These are phyloP conservation scores for Dicycla oo DNA, from an alignment of 2,888 invertebrate genomes.

Conservation along the genomic window DNA sequence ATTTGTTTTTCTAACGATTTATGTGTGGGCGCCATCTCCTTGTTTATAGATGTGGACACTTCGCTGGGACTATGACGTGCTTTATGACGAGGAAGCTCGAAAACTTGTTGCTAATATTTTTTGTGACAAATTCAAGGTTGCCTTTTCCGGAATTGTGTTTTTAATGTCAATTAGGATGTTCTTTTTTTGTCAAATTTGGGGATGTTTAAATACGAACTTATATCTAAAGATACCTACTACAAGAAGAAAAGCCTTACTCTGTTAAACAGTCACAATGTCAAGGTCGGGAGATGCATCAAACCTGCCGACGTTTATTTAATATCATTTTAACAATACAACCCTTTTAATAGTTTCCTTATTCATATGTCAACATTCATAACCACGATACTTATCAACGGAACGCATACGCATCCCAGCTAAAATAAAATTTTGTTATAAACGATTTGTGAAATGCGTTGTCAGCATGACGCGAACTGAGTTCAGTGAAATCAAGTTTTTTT, in stretches of 20 bases:
- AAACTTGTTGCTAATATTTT: constrained; percentile 61
- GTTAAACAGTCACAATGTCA: constrained; percentile 22
- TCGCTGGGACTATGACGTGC: constrained; percentile 68
- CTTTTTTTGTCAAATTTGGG: not conserved
- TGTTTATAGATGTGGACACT: constrained; percentile 75
- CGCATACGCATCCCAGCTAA: constrained; percentile 76
- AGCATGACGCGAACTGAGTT: constrained; percentile 85
- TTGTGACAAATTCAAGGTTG: constrained; percentile 16
- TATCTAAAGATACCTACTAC: not conserved
- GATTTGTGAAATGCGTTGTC: constrained; percentile 88
- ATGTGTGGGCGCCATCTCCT: constrained; percentile 72
- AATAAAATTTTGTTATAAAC: constrained; percentile 86
- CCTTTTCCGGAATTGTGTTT: constrained; percentile 8
- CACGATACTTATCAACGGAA: constrained; percentile 82
- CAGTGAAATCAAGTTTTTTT: constrained; percentile 79
- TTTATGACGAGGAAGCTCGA: constrained; percentile 74
- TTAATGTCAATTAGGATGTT: not conserved
- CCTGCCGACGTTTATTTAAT: constrained; percentile 43
- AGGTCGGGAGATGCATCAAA: constrained; percentile 11
- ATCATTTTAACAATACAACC: constrained; percentile 82
- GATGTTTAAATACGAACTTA: constrained; percentile 2
- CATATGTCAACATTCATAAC: constrained; percentile 83
- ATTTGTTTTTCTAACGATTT: constrained; percentile 84
- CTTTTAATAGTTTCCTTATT: constrained; percentile 76
- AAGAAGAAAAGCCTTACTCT: constrained; percentile 3